phyloP scores from a whole-genome alignment of 2,888 invertebrate genomes.

The Eupithecia centaureata region DNA sequence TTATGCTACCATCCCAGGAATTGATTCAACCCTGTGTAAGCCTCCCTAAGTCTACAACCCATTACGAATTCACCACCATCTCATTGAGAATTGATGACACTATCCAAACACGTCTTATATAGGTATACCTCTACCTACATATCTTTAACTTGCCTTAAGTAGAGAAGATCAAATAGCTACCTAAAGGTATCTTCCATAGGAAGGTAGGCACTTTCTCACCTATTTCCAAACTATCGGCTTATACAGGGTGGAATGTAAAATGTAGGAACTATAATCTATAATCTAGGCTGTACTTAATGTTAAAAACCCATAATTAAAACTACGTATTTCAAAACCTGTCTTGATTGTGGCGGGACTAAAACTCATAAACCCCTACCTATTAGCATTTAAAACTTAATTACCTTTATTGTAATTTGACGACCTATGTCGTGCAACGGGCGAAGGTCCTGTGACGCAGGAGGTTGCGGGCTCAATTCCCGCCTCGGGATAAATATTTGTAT shows the following conservation, averaged over 20 bases:
- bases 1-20: not conserved
- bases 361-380: no score
- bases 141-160: not conserved
- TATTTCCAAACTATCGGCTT: not conserved
- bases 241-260: slow-evolving; percentile 4
- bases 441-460: no score
- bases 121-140: not conserved
- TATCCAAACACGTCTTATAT: slow-evolving; percentile 20
- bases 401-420: no score
- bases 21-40: not conserved
- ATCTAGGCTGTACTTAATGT: not conserved
- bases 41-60: slow-evolving; percentile 6
- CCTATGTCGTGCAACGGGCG: no score
- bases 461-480: no score
- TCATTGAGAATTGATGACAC: slow-evolving; percentile 23
- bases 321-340: not conserved
- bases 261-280: not conserved
- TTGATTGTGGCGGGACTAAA: not conserved
- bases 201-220: no score
- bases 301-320: slow-evolving; percentile 2
- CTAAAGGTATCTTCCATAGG: not conserved
- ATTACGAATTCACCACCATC: slow-evolving; percentile 5
- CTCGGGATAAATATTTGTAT: no score
- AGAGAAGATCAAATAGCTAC: not conserved
- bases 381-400: no score